These are phyloP conservation scores for Xerus rutilus DNA, from an alignment of 2,797 vertebrate genomes.

Conservation along the genomic window DNA sequence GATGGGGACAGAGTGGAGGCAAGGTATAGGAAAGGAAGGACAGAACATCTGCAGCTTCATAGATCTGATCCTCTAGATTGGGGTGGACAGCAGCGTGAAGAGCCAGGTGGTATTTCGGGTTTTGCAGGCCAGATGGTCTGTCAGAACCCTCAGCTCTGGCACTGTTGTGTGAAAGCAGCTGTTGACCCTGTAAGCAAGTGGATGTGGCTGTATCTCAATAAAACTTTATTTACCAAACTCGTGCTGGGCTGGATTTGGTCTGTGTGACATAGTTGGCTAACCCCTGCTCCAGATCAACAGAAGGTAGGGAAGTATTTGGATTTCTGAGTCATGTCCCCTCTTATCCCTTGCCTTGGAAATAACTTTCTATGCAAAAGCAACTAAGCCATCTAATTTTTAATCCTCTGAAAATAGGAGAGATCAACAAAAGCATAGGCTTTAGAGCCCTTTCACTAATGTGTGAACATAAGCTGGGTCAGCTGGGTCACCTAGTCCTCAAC, in stretches of 20 bases:
- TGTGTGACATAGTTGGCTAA: neutral
- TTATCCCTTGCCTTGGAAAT: conserved; percentile 44
- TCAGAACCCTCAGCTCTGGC: neutral
- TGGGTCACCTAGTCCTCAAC: neutral
- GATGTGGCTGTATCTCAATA: neutral
- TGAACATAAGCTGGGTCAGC: neutral
- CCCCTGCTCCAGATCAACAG: neutral
- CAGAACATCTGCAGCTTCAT: neutral
- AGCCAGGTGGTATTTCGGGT: neutral
- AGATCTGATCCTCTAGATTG: neutral
- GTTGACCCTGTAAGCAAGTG: neutral
- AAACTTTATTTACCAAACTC: neutral
- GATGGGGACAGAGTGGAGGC: neutral
- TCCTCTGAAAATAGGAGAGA: conserved; percentile 52
- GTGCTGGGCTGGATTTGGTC: neutral
- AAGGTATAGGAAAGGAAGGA: neutral
- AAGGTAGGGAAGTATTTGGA: neutral
- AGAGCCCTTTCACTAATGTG: neutral
- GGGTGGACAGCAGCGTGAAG: neutral
- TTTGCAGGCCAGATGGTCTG: neutral
- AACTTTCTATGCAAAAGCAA: conserved; percentile 41
- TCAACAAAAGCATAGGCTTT: conserved; percentile 21
- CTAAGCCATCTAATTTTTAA: conserved; percentile 5
- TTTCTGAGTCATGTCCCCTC: conserved; percentile 10
- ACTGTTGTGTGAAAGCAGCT: neutral